Base-by-base conservation (phyloP, 1,140 invertebrate genomes). In the Drosophila malerkotliana region DNA sequence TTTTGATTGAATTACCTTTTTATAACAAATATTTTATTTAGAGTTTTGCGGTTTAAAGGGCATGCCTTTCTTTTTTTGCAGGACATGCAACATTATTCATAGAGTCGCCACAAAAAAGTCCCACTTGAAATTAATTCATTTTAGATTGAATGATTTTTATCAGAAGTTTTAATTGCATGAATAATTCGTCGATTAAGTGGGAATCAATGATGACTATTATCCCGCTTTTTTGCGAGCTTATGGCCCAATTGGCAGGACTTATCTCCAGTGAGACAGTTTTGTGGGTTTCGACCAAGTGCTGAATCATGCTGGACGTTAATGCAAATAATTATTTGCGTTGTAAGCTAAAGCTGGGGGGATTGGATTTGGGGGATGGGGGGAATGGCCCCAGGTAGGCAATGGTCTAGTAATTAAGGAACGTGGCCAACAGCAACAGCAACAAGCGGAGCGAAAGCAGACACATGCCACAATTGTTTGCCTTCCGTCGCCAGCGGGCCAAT, bases 381-480 rank as follows among this genome's bases (percentile, higher is more conserved):
- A 12, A 12, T 37, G 34, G 34, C 34, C 34, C 0, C 54, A 79
- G 75, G 62, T 80, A 14, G 73, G 32, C 44, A 61, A 51, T 47
- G 34, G 47, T 21, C 59, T 51, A 66, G 60, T 78, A 82, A 82
- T 82, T 83, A 75, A 63, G 75, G 39, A 54, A 56, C 60, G 60
- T 82, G 79, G 73, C 68, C 47, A 12, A 48, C 58, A 61, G 59
- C 63, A 71, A 24, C 44, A 45, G 54, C 57, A 51, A 47, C 61
- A 67, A 58, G 47, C 72, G 18, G 18, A 18, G 18, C 18, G 18
- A 18, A 18, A 18, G 18, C 18, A 72, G 55, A 59, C 52, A 73
- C 73, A 64, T 56, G 69, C 56, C 53, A 58, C 74, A 82, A 82
- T 82, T 82, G 59, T 82, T 73, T 81, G 55, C 68, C 49, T 59